Evolutionary conservation across 2,888 invertebrate genomes (phyloP).

Genomic region (Pachydiplax longipennis): DNA sequence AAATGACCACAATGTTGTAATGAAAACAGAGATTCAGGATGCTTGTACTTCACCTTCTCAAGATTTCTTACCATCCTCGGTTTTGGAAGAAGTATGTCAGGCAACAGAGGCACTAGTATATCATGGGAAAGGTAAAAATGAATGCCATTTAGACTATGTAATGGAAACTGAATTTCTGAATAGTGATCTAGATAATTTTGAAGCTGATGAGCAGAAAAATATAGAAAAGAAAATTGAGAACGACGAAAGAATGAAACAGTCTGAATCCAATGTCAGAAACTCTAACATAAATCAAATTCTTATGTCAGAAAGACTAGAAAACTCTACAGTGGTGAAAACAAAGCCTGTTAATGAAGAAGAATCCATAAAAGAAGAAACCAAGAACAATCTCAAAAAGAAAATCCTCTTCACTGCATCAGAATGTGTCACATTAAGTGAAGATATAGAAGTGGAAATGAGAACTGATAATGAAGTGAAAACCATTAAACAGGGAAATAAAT

Average conservation of each 20-base stretch:
- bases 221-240: not conserved
- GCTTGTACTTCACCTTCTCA: not conserved
- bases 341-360: not conserved
- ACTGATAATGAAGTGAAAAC: not conserved
- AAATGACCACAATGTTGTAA: not conserved
- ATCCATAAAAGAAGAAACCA: not conserved
- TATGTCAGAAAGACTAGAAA: not conserved
- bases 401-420: not conserved
- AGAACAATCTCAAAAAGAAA: not conserved
- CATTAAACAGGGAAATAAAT: not conserved
- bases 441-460: not conserved
- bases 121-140: not conserved
- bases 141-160: not conserved
- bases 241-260: not conserved
- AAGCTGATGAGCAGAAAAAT: not conserved
- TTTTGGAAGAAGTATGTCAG: conserved; percentile 20
- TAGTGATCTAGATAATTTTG: not conserved
- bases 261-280: too few species aligned
- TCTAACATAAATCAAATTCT: too few species aligned
- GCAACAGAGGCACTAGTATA: conserved; percentile 20
- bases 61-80: conserved; percentile 5
- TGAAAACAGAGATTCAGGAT: not conserved
- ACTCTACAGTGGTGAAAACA: not conserved
- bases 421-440: not conserved
- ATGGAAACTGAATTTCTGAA: not conserved